These are phyloP conservation scores for Chloroclysta siterata DNA, from an alignment of 2,888 invertebrate genomes.

Conservation along the genomic window DNA sequence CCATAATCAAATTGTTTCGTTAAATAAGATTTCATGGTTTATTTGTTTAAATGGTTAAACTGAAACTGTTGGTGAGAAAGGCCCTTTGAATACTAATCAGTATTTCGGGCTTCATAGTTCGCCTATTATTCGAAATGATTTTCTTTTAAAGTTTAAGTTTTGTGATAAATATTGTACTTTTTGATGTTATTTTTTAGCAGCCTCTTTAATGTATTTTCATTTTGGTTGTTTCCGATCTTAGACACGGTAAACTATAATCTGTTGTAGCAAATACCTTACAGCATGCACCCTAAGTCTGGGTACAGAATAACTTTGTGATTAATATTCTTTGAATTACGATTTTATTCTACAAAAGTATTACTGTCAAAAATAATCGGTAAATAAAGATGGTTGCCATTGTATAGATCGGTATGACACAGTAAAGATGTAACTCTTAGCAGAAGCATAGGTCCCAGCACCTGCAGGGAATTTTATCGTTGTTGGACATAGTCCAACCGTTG, in stretches of 20 bases:
- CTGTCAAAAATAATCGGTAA: constrained; percentile 36
- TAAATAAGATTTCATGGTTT: no score
- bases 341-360: neutral
- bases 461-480: neutral
- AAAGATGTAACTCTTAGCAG: constrained; percentile 12
- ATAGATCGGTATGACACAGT: constrained; percentile 60
- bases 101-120: constrained; percentile 14
- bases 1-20: no score
- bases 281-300: neutral
- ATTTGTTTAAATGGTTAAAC: no score
- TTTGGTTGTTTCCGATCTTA: constrained; percentile 14
- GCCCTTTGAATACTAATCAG: constrained; percentile 4
- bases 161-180: constrained; percentile 78
- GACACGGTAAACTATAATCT: neutral
- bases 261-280: neutral
- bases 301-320: constrained; percentile 2
- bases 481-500: neutral
- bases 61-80: constrained; percentile 1
- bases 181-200: constrained; percentile 55
- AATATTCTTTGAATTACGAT: neutral
- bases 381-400: constrained; percentile 80
- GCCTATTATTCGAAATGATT: constrained; percentile 40
- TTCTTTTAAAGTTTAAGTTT: constrained; percentile 42
- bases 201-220: constrained; percentile 3
- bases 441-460: neutral